Base-by-base conservation (phyloP, 2,113 vertebrate species). In the Sander vitreus region DNA sequence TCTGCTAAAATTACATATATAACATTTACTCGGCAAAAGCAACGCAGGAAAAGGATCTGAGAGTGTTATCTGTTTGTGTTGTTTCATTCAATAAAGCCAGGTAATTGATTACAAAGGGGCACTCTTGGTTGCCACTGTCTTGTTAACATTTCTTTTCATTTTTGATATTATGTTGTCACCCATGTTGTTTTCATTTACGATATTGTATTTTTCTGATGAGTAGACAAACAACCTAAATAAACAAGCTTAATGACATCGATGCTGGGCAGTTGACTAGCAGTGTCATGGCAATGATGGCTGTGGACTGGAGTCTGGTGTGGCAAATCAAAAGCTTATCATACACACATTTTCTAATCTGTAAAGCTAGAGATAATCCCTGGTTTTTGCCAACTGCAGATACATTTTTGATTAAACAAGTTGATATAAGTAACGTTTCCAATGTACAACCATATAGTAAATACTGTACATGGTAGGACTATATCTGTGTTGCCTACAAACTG, bases 241-340 rank as follows among this genome's bases (percentile, higher is more conserved):
- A 57, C 23, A 53, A 25, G 53, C 48, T 66, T 39, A 71, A 82
- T n/a, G 60, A 51, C 50, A 12, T 4, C 54, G 19, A 58, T 53
- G 45, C 39, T 23, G 72, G 33, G 47, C 83, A 27, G 65, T 39
- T 27, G n/a, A 76, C 5, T 48, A 15, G 39, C 21, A n/a, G 51
- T 68, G 82, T 69, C 80, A 86, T 58, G 75, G 73, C 27, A 78
- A 79, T 25, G 1, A n/a, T 36, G 45, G 21, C 68, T 50, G 45
- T 43, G 33, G 45, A 54, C 55, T 36, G 27, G 30, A 64, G 57
- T n/a, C 55, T 30, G 30, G 45, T 55, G 64, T 78, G 65, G 70
- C 45, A 77, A 77, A 79, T 84, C 45, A 80, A 70, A 74, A 64
- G 60, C 64, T 85, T 80, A 81, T 77, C 68, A 60, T 36, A 5